Conservation (phyloP, 1,140 invertebrate species). For the Neodiprion virginianus region DNA sequence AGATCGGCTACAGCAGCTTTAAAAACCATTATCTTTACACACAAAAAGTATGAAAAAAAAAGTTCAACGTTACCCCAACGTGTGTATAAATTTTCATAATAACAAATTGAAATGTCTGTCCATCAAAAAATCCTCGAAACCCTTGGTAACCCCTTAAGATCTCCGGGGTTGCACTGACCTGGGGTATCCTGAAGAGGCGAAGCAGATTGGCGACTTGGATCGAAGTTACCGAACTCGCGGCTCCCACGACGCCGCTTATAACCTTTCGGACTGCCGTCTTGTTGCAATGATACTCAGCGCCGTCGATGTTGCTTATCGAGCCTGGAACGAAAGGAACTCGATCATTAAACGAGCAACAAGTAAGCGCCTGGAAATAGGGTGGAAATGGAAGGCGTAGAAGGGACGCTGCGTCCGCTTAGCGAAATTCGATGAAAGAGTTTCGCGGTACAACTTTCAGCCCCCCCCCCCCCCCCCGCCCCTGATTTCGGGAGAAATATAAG, state of each 20-base stretch:
- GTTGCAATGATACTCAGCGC: conserved; percentile 87
- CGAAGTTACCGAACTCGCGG: conserved; percentile 93
- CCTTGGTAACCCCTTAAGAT: too few relatives aligned
- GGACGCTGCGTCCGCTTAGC: background rate
- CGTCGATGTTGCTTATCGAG: conserved; percentile 94
- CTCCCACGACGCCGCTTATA: conserved; percentile 95
- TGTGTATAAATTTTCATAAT: too few relatives aligned
- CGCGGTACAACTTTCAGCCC: background rate
- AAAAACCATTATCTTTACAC: too few relatives aligned
- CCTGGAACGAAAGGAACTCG: conserved; percentile 66
- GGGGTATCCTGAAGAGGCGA: conserved; percentile 93
- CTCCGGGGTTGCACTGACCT: conserved; percentile 67
- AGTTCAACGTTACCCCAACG: too few relatives aligned
- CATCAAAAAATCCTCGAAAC: too few relatives aligned
- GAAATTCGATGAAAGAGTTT: background rate
- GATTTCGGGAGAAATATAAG: background rate
- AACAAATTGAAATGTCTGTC: too few relatives aligned
- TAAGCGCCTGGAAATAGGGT: too few relatives aligned
- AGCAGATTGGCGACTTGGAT: conserved; percentile 96
- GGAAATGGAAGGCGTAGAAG: too few relatives aligned
- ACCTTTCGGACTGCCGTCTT: conserved; percentile 84
- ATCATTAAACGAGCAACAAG: background rate
- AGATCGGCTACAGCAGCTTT: too few relatives aligned
- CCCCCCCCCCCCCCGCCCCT: conserved; percentile 4
- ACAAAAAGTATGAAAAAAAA: too few relatives aligned